Conservation (phyloP, 2,888 invertebrate species). For the Latrodectus hesperus region DNA sequence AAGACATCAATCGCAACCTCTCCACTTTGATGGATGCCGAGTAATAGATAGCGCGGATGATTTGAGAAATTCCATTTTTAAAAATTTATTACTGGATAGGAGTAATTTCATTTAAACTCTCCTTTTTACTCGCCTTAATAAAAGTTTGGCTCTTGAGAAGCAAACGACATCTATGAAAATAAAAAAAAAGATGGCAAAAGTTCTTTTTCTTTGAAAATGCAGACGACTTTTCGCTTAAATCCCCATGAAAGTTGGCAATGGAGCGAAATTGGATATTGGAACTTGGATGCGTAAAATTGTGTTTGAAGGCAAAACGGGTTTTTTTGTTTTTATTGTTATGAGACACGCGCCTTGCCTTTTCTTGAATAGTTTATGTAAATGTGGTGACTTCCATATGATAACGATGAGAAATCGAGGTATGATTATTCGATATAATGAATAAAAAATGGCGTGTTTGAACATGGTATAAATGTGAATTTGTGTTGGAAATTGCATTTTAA, state of each 20-base stretch:
- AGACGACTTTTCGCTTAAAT: conserved; percentile 3
- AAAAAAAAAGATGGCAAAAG: neutral
- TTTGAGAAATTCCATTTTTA: conserved; percentile 2
- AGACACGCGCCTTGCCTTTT: neutral
- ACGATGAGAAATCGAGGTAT: neutral
- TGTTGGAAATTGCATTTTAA: too few relatives aligned
- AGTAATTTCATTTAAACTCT: neutral
- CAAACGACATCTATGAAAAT: neutral
- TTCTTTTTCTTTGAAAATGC: neutral
- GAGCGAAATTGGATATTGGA: neutral
- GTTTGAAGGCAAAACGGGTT: neutral
- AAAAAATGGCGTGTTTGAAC: too few relatives aligned
- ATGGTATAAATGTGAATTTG: too few relatives aligned
- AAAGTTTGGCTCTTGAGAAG: neutral
- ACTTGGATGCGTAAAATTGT: neutral
- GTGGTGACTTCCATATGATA: neutral
- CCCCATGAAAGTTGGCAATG: neutral
- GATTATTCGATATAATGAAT: too few relatives aligned
- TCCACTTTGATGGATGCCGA: neutral
- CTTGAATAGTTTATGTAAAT: conserved; percentile 2
- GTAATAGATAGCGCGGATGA: neutral
- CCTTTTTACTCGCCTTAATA: neutral
- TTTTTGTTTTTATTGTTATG: neutral
- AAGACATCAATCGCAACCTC: neutral
- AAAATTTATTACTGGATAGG: neutral